phyloP scores from a whole-genome alignment of 2,113 vertebrate species.

The Pseudorectes ferrugineus region DNA sequence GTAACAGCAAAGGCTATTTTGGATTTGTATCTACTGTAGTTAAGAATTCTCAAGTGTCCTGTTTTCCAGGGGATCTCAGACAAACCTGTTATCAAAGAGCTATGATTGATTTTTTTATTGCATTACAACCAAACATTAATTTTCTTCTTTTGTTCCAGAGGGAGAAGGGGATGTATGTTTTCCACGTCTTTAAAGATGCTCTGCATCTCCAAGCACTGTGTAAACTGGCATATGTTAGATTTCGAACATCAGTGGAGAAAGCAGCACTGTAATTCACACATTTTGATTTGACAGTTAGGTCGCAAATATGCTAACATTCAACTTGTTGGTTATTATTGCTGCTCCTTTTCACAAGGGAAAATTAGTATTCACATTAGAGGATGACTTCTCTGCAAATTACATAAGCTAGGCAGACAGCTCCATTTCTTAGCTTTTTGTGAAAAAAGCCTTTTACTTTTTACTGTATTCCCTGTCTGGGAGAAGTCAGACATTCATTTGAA shows the following conservation, averaged over 20 bases:
- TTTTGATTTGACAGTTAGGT: slow-evolving; percentile 35
- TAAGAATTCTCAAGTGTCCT: neutral
- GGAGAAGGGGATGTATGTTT: neutral
- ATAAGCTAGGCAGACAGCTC: neutral
- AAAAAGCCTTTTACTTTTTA: neutral
- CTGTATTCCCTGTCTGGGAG: neutral
- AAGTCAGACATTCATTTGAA: neutral
- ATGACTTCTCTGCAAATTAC: neutral
- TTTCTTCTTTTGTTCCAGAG: neutral
- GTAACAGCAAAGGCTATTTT: neutral
- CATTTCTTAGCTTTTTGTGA: slow-evolving; percentile 3
- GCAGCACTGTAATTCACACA: slow-evolving; percentile 40
- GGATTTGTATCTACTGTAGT: neutral
- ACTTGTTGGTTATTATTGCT: slow-evolving; percentile 47
- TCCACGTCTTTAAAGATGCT: neutral
- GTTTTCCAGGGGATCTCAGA: neutral
- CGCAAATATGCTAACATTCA: slow-evolving; percentile 20
- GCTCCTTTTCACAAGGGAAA: slow-evolving; percentile 48
- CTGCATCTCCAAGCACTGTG: neutral
- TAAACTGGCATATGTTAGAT: slow-evolving; percentile 29
- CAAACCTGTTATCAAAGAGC: slow-evolving; percentile 18
- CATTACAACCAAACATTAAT: slow-evolving; percentile 1
- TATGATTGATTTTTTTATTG: neutral
- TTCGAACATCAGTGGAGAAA: slow-evolving; percentile 23
- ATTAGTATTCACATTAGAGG: slow-evolving; percentile 34